phyloP scores from a whole-genome alignment of 2,113 vertebrate genomes.

The Microtus pennsylvanicus region DNA sequence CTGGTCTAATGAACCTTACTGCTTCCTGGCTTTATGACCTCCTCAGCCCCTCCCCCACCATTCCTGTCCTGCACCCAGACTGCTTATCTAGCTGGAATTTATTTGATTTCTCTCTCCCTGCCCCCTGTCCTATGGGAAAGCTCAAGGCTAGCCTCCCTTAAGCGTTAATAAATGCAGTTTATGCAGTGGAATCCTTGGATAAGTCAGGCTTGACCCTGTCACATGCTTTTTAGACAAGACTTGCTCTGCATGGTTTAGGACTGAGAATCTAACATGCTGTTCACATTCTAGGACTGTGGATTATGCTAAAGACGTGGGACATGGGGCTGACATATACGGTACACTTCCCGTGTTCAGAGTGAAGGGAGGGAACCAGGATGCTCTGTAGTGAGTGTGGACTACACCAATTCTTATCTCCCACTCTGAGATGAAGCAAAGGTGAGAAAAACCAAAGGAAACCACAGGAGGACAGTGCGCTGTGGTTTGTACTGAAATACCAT shows the following conservation, averaged over 20 bases:
- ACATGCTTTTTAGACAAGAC: conserved; percentile 35
- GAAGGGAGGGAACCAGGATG: background rate
- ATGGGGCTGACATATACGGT: background rate
- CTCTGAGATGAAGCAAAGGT: background rate
- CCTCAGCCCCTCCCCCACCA: conserved; percentile 17
- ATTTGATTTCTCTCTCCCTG: conserved; percentile 65
- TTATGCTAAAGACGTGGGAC: conserved; percentile 12
- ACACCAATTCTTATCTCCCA: background rate
- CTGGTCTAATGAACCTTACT: conserved; percentile 84
- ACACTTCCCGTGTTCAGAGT: background rate
- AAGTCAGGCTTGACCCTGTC: conserved; percentile 64
- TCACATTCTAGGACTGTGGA: background rate
- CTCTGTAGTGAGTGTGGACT: background rate
- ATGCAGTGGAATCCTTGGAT: conserved; percentile 39
- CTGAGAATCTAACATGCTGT: background rate
- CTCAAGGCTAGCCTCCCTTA: conserved; percentile 58
- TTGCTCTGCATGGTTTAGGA: background rate
- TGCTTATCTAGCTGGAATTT: conserved; percentile 75
- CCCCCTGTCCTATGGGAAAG: conserved; percentile 63
- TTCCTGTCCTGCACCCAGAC: conserved; percentile 62
- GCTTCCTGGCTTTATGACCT: conserved; percentile 79
- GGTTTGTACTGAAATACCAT: background rate
- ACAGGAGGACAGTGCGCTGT: background rate
- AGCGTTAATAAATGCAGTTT: conserved; percentile 62
- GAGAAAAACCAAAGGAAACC: background rate